Evolutionary conservation across 1,140 invertebrate genomes (phyloP).

Genomic region (Choristoneura fumiferana): DNA sequence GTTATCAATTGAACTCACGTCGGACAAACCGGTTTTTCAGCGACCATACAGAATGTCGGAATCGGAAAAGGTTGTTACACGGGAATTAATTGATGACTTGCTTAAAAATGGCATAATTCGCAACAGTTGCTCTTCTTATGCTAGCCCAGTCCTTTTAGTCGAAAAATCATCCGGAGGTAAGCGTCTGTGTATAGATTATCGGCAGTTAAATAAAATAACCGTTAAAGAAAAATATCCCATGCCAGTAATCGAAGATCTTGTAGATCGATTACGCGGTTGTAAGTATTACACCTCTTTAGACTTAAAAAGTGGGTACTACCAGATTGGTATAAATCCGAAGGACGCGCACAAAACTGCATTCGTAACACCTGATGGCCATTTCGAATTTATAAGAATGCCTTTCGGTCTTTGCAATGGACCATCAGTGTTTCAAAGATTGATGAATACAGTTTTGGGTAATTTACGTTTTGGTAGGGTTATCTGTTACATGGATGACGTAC

Average conservation of each 20-base stretch:
- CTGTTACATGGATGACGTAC: slow-evolving; percentile 32
- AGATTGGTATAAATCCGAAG: slow-evolving; percentile 21
- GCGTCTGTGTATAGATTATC: background rate
- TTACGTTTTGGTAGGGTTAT: slow-evolving; percentile 15
- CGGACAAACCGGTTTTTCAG: no score
- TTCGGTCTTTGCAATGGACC: slow-evolving; percentile 26
- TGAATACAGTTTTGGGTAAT: slow-evolving; percentile 20
- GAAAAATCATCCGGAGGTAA: background rate
- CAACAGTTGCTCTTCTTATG: background rate
- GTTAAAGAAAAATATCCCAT: background rate
- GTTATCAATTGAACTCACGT: background rate
- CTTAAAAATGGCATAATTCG: background rate
- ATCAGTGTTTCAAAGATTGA: slow-evolving; percentile 20
- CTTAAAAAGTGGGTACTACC: background rate
- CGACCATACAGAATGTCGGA: background rate
- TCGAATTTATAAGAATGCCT: slow-evolving; percentile 29
- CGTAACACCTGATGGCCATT: slow-evolving; percentile 42
- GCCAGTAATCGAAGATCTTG: background rate
- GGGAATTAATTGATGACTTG: background rate
- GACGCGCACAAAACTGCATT: slow-evolving; percentile 40
- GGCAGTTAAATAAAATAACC: background rate
- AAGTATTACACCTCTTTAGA: background rate
- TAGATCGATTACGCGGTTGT: background rate
- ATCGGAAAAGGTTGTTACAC: background rate
- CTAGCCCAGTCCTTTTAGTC: background rate